Evolutionary conservation across 2,888 invertebrate genomes (phyloP).

Genomic region (Venustoraphidia nigricollis): DNA sequence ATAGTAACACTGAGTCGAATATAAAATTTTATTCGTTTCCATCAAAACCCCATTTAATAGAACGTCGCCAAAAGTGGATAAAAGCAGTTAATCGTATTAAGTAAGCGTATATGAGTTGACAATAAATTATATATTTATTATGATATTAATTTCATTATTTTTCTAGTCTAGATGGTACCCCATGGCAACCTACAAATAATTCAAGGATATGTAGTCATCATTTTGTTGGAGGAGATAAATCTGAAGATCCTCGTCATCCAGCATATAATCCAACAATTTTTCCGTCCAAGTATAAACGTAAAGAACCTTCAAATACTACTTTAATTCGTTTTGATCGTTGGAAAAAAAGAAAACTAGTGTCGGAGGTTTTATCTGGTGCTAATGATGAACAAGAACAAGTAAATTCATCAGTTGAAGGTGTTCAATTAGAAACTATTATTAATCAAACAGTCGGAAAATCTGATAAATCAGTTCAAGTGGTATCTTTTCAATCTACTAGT

Average conservation of each 20-base stretch:
- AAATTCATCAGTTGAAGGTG: background rate
- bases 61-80: background rate
- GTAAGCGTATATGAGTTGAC: background rate
- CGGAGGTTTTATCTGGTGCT: background rate
- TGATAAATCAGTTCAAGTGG: background rate
- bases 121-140: background rate
- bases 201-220: conserved; percentile 9
- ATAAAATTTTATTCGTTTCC: background rate
- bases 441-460: background rate
- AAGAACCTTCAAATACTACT: background rate
- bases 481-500: background rate
- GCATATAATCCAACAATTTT: conserved; percentile 7
- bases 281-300: background rate
- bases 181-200: conserved; percentile 8
- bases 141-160: background rate
- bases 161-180: conserved; percentile 2
- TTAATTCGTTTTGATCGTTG: background rate
- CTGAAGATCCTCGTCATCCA: conserved; percentile 4
- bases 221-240: conserved; percentile 9
- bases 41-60: conserved; percentile 1
- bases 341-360: background rate
- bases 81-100: background rate
- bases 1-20: background rate
- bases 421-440: background rate
- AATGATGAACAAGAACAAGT: background rate